phyloP scores from a whole-genome alignment of 1,140 invertebrate species.

The Mactra quadrangularis region DNA sequence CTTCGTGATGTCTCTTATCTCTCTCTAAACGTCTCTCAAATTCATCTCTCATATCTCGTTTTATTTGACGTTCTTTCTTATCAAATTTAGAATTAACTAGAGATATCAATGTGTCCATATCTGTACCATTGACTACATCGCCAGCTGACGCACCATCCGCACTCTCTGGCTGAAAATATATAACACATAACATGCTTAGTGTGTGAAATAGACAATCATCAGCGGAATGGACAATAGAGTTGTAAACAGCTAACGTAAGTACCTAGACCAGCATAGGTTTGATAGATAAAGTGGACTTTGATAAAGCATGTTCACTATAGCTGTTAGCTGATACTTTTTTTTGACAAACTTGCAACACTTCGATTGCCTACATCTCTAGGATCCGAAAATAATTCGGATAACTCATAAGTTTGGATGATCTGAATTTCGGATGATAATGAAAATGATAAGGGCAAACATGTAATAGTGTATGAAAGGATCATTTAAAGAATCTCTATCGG shows the following conservation, averaged over 20 bases:
- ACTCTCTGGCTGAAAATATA: slow-evolving; percentile 31
- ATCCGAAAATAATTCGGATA: too few relatives aligned
- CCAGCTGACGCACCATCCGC: slow-evolving; percentile 13
- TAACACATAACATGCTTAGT: not conserved
- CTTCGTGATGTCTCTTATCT: slow-evolving; percentile 40
- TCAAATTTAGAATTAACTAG: slow-evolving; percentile 44
- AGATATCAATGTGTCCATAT: slow-evolving; percentile 26
- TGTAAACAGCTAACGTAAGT: not conserved
- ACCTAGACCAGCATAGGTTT: not conserved
- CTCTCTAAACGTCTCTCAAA: slow-evolving; percentile 30
- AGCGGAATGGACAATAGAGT: not conserved
- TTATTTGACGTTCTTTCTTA: slow-evolving; percentile 27
- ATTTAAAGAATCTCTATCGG: too few relatives aligned
- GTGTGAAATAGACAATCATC: not conserved
- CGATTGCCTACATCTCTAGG: too few relatives aligned
- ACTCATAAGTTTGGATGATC: too few relatives aligned
- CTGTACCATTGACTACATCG: not conserved
- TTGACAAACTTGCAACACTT: too few relatives aligned
- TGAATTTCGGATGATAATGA: too few relatives aligned
- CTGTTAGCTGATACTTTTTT: too few relatives aligned
- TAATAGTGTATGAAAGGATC: too few relatives aligned
- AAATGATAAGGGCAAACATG: too few relatives aligned
- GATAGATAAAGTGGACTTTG: not conserved
- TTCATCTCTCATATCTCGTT: slow-evolving; percentile 41
- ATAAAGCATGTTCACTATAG: too few relatives aligned